Conservation (phyloP, 2,888 invertebrate genomes). For the Drosophila buzzatii region DNA sequence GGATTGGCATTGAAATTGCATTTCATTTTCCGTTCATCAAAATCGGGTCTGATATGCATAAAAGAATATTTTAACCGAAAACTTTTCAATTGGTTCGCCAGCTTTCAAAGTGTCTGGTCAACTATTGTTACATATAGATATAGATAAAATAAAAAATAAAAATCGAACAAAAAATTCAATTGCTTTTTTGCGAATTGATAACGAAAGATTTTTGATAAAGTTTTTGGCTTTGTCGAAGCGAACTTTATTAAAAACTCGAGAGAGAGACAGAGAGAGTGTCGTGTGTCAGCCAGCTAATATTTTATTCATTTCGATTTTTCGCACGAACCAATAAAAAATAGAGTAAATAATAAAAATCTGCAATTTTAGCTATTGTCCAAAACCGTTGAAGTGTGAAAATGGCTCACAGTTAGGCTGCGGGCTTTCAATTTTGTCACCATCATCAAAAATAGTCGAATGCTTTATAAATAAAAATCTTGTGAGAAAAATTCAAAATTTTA, state of each 20-base stretch:
- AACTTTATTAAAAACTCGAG: conserved; percentile 59
- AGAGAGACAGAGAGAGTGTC: conserved; percentile 16
- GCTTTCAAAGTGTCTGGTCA: conserved; percentile 25
- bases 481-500: too few species aligned
- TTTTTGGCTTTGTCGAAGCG: conserved; percentile 48
- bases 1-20: conserved; percentile 42
- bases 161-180: conserved; percentile 28
- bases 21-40: conserved; percentile 36
- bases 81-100: conserved; percentile 26
- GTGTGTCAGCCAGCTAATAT: conserved; percentile 52
- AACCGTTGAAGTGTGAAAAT: conserved; percentile 60
- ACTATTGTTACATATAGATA: conserved; percentile 19
- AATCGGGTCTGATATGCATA: conserved; percentile 28
- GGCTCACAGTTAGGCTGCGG: conserved; percentile 54
- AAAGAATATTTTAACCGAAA: conserved; percentile 43
- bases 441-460: conserved; percentile 20
- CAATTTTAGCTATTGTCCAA: conserved; percentile 51
- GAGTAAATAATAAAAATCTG: conserved; percentile 20
- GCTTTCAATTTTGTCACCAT: conserved; percentile 25
- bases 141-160: not conserved
- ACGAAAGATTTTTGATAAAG: conserved; percentile 62
- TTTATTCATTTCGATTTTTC: conserved; percentile 61
- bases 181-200: conserved; percentile 45
- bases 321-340: conserved; percentile 33
- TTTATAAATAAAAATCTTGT: conserved; percentile 12